A percentile compares a stretch with the other conserved stretches of the same genome.
Conservation (phyloP, 1,140 invertebrate species). For the Leptinotarsa undecemlineata region DNA sequence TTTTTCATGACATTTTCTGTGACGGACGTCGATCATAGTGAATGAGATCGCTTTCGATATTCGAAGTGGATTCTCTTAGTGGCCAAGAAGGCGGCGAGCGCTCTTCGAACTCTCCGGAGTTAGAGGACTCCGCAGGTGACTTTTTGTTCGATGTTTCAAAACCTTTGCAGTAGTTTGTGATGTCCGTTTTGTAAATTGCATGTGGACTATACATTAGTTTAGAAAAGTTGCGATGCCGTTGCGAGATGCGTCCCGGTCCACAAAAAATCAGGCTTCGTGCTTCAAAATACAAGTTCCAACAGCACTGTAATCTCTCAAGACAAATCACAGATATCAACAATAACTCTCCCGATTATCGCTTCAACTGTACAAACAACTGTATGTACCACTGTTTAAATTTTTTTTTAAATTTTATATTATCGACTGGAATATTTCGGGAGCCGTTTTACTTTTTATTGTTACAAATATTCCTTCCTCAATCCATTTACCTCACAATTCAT, state of each 20-base stretch:
- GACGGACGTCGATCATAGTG: constrained; percentile 13
- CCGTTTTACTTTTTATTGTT: too few relatives aligned
- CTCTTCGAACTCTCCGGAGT: constrained; percentile 48
- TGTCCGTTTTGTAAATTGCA: constrained; percentile 15
- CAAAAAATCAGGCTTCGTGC: constrained; percentile 45
- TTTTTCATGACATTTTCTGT: constrained; percentile 1
- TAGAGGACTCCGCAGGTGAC: constrained; percentile 51
- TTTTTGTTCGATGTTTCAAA: constrained; percentile 35
- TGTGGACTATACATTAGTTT: constrained; percentile 38
- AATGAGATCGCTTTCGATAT: constrained; percentile 47
- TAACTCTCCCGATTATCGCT: constrained; percentile 50
- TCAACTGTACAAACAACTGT: constrained; percentile 51
- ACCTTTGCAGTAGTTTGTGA: constrained; percentile 19
- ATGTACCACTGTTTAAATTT: constrained; percentile 40
- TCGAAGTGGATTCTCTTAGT: constrained; percentile 52
- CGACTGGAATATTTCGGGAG: too few relatives aligned
- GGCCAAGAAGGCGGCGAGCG: constrained; percentile 48
- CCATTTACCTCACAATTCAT: too few relatives aligned
- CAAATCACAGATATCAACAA: constrained; percentile 48
- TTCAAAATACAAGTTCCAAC: constrained; percentile 39
- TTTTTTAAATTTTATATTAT: too few relatives aligned
- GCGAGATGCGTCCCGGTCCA: constrained; percentile 54
- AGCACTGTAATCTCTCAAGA: constrained; percentile 36
- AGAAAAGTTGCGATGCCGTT: constrained; percentile 45
- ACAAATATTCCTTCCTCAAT: too few relatives aligned